Base-by-base conservation (phyloP, 92 coral and sea anemone genomes). In the Phenganax stokvisi region DNA sequence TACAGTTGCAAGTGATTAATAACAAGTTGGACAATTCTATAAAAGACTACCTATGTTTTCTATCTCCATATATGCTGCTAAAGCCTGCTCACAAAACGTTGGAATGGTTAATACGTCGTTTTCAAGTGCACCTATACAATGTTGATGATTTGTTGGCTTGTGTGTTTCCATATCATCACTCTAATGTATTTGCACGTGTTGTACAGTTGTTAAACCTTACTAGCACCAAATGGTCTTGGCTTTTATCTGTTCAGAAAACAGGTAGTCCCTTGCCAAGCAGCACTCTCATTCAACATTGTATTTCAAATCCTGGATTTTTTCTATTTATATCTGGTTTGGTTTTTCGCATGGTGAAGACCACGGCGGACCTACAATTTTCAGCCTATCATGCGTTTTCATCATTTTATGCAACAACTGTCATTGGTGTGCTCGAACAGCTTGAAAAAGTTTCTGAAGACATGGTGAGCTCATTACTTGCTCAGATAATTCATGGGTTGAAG, bases 61-160 rank as follows among this genome's bases (percentile, higher is more conserved):
- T 96, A 56, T 96, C 99, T 29, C 99, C 97, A 12, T 96, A 96
- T 82, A 84, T 96, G 63, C 82, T 96, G 71, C 84, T 96, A 56
- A 96, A 96, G 72, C 99, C 99, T 37, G 96, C 99, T 8, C 99
- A 96, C 67, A 96, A 96, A 81, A 76, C 89, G 25, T 80, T 96
- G 63, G 99, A 96, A 71, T 96, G 99, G 99, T 83, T 96, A 31
- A 92, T 96, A 31, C 90, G 99, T 70, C 87, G 99, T 28, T 96
- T 68, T 71, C 89, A 88, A 54, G 85, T 96, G 67, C 99, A 96
- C 72, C 80, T 90, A 2, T 72, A 82, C 61, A 96, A 96, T 77
- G 90, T 85, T 16, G 92, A 96, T 69, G 88, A 83, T 57, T 77
- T 96, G 57, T 64, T 96, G 47, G 79, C 84, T 53, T 90, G 97